Conservation (phyloP, 1,140 invertebrate genomes). For the Lineus longissimus region DNA sequence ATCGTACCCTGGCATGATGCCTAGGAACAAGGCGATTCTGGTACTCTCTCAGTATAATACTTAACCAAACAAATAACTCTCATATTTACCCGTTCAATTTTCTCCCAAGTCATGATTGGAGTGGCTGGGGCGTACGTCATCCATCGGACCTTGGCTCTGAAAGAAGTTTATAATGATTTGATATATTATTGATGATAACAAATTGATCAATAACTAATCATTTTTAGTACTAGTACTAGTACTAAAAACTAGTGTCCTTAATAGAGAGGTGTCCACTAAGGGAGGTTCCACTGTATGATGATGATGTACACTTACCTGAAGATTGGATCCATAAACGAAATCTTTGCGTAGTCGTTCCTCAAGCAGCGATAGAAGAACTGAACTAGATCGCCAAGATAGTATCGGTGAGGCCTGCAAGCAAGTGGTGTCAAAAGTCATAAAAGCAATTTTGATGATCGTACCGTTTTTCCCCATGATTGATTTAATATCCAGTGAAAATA, state of each 20-base stretch:
- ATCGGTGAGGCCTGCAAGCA: conserved; percentile 70
- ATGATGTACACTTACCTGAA: conserved; percentile 66
- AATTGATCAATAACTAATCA: not conserved
- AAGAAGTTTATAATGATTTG: not conserved
- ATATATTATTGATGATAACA: too few species aligned
- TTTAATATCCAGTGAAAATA: too few species aligned
- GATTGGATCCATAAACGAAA: conserved; percentile 50
- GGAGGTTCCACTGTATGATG: too few species aligned
- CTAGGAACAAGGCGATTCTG: too few species aligned
- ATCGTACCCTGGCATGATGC: too few species aligned
- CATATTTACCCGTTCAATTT: conserved; percentile 69
- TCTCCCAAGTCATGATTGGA: conserved; percentile 69
- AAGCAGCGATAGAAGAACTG: conserved; percentile 73
- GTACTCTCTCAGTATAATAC: too few species aligned
- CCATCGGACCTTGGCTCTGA: conserved; percentile 23
- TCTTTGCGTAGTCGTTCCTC: conserved; percentile 60
- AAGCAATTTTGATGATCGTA: too few species aligned
- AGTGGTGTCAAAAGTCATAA: conserved; percentile 10
- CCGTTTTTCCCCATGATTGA: too few species aligned
- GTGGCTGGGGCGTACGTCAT: conserved; percentile 19
- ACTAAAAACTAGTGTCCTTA: too few species aligned
- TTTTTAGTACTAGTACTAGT: too few species aligned
- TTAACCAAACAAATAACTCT: too few species aligned
- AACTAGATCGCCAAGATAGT: conserved; percentile 72
- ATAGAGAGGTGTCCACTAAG: too few species aligned